Evolutionary conservation across 2,888 invertebrate genomes (phyloP).

Genomic region (Allacma fusca): DNA sequence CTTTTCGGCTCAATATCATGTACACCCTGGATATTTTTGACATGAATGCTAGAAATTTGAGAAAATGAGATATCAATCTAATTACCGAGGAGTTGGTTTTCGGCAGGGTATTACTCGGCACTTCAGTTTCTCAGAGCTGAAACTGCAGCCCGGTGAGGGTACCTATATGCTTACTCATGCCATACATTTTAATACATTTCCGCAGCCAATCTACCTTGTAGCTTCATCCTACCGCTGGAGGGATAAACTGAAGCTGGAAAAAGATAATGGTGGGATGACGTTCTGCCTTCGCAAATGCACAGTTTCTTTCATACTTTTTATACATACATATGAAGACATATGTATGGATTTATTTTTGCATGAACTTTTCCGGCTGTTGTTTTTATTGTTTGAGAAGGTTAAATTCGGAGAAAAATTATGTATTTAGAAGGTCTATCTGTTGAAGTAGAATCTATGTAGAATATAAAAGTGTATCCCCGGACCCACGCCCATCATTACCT

Average conservation of each 20-base stretch:
- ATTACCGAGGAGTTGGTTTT: constrained; percentile 38
- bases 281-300: no score
- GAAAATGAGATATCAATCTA: constrained; percentile 50
- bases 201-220: no score
- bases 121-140: not conserved
- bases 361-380: no score
- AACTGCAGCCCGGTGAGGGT: not conserved
- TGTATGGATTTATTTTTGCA: no score
- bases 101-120: constrained; percentile 30
- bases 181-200: not conserved
- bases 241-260: no score
- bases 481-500: constrained; percentile 40
- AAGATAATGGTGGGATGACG: no score
- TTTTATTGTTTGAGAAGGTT: not conserved
- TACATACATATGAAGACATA: no score
- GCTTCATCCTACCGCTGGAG: no score
- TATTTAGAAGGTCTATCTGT: not conserved
- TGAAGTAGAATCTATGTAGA: not conserved
- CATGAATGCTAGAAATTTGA: not conserved
- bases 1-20: no score
- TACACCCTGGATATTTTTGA: no score
- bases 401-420: not conserved
- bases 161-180: not conserved
- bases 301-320: no score
- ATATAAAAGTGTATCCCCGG: not conserved